Evolutionary conservation across 2,888 invertebrate species (phyloP).

Genomic region (Cerastis rubricosa): DNA sequence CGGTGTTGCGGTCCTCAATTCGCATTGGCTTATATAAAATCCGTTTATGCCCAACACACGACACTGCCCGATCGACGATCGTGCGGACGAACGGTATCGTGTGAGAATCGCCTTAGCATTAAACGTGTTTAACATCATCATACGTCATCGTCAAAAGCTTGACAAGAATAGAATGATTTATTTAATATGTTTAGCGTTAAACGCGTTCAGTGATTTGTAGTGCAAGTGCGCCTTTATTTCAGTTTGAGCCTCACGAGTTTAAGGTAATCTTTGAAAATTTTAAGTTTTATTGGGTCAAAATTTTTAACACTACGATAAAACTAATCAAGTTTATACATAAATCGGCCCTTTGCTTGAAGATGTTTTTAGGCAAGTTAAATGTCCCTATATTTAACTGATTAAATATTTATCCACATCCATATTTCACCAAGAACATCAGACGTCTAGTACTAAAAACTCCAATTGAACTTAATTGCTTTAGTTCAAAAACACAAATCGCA

Average conservation of each 20-base stretch:
- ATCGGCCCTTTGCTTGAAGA: not conserved
- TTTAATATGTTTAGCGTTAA: not conserved
- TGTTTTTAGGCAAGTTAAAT: not conserved
- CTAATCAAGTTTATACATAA: not conserved
- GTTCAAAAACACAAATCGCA: slow-evolving; percentile 18
- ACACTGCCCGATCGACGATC: too few relatives aligned
- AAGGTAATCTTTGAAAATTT: not conserved
- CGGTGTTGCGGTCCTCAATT: too few relatives aligned
- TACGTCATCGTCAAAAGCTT: not conserved
- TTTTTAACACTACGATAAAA: not conserved
- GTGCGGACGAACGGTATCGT: not conserved
- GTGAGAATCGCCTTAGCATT: not conserved
- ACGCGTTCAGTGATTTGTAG: not conserved
- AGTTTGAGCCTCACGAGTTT: not conserved
- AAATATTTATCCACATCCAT: not conserved
- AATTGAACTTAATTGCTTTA: not conserved
- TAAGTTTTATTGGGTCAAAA: not conserved
- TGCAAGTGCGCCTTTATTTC: not conserved
- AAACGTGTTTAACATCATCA: not conserved
- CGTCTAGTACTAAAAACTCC: not conserved
- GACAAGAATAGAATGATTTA: not conserved
- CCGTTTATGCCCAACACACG: too few relatives aligned
- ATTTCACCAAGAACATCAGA: slow-evolving; percentile 2
- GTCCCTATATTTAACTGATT: not conserved
- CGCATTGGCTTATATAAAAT: too few relatives aligned